These are phyloP conservation scores for Eleutherodactylus coqui DNA, from an alignment of 2,797 vertebrate genomes.

Conservation along the genomic window DNA sequence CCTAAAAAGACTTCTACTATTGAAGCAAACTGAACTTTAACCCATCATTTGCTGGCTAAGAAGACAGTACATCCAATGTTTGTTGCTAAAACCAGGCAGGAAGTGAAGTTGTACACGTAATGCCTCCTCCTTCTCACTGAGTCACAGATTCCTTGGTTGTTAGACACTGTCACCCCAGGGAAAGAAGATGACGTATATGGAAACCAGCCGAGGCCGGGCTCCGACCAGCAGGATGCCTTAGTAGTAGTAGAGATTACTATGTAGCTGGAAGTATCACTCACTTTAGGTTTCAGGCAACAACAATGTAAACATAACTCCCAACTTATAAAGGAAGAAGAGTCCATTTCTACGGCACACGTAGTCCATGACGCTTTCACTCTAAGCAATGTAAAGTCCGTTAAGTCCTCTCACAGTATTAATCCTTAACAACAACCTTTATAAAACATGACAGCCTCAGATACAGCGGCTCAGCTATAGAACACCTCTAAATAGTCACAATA, in stretches of 20 bases:
- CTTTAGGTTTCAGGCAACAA: not conserved
- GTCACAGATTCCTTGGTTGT: slow-evolving; percentile 32
- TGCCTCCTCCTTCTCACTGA: slow-evolving; percentile 56
- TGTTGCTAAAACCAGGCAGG: slow-evolving; percentile 67
- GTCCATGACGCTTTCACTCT: too few species aligned
- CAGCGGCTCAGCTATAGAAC: too few species aligned
- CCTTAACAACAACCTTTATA: too few species aligned
- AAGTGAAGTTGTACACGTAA: slow-evolving; percentile 80
- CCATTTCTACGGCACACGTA: too few species aligned
- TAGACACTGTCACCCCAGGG: not conserved
- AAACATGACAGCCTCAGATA: too few species aligned
- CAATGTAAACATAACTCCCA: too few species aligned
- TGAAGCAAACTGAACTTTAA: slow-evolving; percentile 61
- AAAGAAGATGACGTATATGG: not conserved
- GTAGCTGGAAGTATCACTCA: not conserved
- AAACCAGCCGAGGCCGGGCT: not conserved
- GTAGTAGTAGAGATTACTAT: not conserved
- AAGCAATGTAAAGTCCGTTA: too few species aligned
- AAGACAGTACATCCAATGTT: slow-evolving; percentile 33
- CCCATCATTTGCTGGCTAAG: slow-evolving; percentile 64
- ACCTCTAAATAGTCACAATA: too few species aligned
- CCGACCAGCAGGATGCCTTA: slow-evolving; percentile 36
- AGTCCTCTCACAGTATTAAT: too few species aligned
- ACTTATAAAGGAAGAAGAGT: too few species aligned
- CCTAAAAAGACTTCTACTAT: slow-evolving; percentile 57